Conservation (phyloP, 2,113 vertebrate species). For the Mus musculus region GRCm39 chr6:123173501-123174000, state of each 20-base stretch:
- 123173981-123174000: too few species aligned
- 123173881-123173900: slow-evolving; percentile 18
- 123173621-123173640: slow-evolving; percentile 1
- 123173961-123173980: too few species aligned
- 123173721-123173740: neutral
- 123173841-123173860: slow-evolving; percentile 33
- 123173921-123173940: too few species aligned
- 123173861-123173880: neutral
- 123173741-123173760: neutral
- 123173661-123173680: slow-evolving; percentile 32
- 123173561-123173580: neutral
- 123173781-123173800: slow-evolving; percentile 49
- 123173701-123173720: slow-evolving; percentile 40
- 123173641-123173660: neutral
- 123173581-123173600: slow-evolving; percentile 33
- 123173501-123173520: too few species aligned
- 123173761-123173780: neutral
- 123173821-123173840: neutral
- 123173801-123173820: neutral
- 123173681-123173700: slow-evolving; percentile 3
- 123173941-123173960: too few species aligned
- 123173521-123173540: too few species aligned
- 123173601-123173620: neutral
- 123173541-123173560: too few species aligned
- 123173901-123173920: neutral